These are phyloP conservation scores for Epizoanthus rinbou DNA, from an alignment of 92 coral and sea anemone genomes.

Conservation along the genomic window DNA sequence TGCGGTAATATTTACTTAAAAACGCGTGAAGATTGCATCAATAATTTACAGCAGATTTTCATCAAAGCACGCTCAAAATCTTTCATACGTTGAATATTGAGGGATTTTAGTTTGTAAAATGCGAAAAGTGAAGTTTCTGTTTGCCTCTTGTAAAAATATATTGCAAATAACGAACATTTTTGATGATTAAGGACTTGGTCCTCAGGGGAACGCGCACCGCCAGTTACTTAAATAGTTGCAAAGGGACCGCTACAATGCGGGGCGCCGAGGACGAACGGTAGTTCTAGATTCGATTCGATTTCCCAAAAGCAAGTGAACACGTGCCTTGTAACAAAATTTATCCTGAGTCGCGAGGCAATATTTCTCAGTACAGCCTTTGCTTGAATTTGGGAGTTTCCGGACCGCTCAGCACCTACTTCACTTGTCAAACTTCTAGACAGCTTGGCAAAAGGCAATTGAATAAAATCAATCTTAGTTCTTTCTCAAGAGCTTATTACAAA, in stretches of 20 bases:
- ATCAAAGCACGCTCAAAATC: slow-evolving; percentile 34
- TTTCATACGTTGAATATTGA: slow-evolving; percentile 26
- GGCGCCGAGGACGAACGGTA: slow-evolving; percentile 7
- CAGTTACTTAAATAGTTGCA: slow-evolving; percentile 34
- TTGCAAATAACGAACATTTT: slow-evolving; percentile 15
- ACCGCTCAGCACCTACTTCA: slow-evolving; percentile 81
- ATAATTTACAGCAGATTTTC: slow-evolving; percentile 11
- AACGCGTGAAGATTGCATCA: slow-evolving; percentile 22
- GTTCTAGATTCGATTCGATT: slow-evolving; percentile 15
- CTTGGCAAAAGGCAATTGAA: slow-evolving; percentile 58
- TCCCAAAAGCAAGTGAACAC: slow-evolving; percentile 63
- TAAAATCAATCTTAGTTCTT: slow-evolving; percentile 49
- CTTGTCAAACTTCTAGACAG: slow-evolving; percentile 66
- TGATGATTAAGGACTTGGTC: neutral
- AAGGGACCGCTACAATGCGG: slow-evolving; percentile 43
- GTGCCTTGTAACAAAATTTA: slow-evolving; percentile 37
- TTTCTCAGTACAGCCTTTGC: slow-evolving; percentile 47
- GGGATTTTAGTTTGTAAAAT: slow-evolving; percentile 9
- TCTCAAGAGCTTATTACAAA: slow-evolving; percentile 46
- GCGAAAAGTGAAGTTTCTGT: neutral
- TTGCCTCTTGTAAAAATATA: slow-evolving; percentile 11
- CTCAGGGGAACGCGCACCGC: slow-evolving; percentile 25
- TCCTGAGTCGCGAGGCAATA: slow-evolving; percentile 26
- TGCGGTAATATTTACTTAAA: slow-evolving; percentile 31
- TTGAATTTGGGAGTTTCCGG: slow-evolving; percentile 74